phyloP scores from a whole-genome alignment of 2,888 invertebrate species.

The Drosophila aldrichi region DNA sequence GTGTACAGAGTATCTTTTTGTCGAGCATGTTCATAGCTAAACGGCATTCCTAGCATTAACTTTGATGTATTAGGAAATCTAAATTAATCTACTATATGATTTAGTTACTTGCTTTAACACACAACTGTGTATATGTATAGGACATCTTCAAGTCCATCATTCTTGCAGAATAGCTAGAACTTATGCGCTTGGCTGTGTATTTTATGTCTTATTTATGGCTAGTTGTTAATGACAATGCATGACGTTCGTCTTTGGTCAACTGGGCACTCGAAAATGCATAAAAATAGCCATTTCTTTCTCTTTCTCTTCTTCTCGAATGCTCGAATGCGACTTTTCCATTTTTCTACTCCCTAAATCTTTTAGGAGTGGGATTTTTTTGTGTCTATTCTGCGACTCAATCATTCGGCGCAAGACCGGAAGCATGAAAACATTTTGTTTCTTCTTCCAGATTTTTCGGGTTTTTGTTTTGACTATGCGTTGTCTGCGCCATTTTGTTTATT shows the following conservation, averaged over 20 bases:
- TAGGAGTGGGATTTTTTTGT: not conserved
- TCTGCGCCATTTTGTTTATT: constrained; percentile 56
- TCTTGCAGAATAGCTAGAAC: not conserved
- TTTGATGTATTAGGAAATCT: not conserved
- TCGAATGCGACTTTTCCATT: constrained; percentile 13
- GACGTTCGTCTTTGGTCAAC: constrained; percentile 25
- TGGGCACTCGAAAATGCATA: constrained; percentile 14
- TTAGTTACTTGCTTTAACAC: not conserved
- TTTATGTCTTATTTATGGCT: constrained; percentile 47
- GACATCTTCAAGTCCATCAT: not conserved
- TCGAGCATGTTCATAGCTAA: not conserved
- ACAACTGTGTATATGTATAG: not conserved
- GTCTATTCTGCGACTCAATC: constrained; percentile 33
- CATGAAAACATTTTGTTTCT: constrained; percentile 37
- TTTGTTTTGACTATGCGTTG: constrained; percentile 19
- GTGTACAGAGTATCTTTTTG: not conserved
- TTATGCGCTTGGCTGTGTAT: constrained; percentile 20
- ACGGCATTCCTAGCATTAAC: not conserved
- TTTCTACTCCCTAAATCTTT: not conserved
- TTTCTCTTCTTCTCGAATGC: not conserved
- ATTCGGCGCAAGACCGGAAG: constrained; percentile 62
- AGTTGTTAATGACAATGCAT: constrained; percentile 49
- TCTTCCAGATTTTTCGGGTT: not conserved
- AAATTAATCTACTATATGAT: not conserved
- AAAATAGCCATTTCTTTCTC: constrained; percentile 15